phyloP scores from a whole-genome alignment of 2,888 invertebrate species.

The Theodoxus fluviatilis region DNA sequence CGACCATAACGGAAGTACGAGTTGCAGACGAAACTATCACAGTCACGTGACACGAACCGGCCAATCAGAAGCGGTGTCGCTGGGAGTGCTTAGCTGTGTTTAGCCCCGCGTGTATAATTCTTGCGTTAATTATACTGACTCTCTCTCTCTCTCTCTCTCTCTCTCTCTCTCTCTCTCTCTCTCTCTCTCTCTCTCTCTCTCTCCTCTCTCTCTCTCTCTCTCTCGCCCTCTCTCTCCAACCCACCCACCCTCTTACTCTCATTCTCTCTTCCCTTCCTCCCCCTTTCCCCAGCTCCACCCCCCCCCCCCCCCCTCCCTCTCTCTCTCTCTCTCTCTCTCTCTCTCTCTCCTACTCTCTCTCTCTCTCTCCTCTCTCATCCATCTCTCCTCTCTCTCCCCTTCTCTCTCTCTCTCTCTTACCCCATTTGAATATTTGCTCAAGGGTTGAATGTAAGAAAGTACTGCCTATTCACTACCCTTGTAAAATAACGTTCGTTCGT shows the following conservation, averaged over 20 bases:
- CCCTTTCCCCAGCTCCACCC: not conserved
- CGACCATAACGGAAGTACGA: no score
- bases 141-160: constrained; percentile 10
- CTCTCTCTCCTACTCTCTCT: not conserved
- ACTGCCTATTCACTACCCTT: not conserved
- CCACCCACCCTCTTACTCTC: constrained; percentile 15
- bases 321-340: not conserved
- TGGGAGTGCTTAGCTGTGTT: not conserved
- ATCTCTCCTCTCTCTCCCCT: not conserved
- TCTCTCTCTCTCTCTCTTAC: constrained; percentile 6
- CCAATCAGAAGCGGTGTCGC: no score
- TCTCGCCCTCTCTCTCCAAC: constrained; percentile 1
- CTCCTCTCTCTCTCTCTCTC: not conserved
- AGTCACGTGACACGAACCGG: no score
- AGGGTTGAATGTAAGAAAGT: not conserved
- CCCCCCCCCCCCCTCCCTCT: no score
- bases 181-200: constrained; percentile 9
- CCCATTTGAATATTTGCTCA: no score
- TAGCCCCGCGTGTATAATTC: not conserved
- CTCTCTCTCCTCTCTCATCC: constrained; percentile 16
- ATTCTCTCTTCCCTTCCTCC: not conserved
- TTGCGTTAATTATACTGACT: not conserved
- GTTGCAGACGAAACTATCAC: no score
- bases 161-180: constrained; percentile 14
- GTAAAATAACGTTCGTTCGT: not conserved